Conservation (phyloP, 2,797 vertebrate genomes). For the Fratercula arctica region DNA sequence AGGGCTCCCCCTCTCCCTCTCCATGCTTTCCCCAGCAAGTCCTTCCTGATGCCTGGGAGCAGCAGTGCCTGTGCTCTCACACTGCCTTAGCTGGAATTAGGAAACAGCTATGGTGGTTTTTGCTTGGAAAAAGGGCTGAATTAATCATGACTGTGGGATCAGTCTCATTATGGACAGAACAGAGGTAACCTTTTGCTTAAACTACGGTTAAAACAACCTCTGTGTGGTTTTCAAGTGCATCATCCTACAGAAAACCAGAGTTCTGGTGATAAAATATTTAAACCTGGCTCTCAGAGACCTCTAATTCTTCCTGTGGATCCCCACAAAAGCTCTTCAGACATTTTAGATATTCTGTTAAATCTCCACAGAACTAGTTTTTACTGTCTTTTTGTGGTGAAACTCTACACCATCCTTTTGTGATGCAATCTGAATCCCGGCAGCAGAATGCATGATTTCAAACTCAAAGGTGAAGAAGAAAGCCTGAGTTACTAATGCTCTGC, state of each 20-base stretch:
- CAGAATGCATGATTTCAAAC: neutral
- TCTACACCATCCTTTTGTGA: neutral
- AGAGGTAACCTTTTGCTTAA: neutral
- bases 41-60: neutral
- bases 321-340: neutral
- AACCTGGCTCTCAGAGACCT: neutral
- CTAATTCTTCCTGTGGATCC: neutral
- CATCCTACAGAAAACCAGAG: neutral
- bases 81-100: neutral
- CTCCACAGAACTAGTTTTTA: neutral
- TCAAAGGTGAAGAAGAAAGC: neutral
- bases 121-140: neutral
- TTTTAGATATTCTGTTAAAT: neutral
- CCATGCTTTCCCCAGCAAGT: fast-evolving
- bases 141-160: neutral
- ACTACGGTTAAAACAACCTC: neutral
- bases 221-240: neutral
- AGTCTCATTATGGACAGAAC: neutral
- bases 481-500: neutral
- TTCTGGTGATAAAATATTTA: slow-evolving; percentile 39
- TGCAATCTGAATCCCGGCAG: neutral
- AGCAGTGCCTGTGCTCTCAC: neutral
- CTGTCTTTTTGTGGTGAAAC: neutral
- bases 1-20: neutral
- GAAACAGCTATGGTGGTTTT: neutral